These are phyloP conservation scores for Calcarius lapponicus DNA, from an alignment of 2,797 vertebrate species.

Conservation along the genomic window DNA sequence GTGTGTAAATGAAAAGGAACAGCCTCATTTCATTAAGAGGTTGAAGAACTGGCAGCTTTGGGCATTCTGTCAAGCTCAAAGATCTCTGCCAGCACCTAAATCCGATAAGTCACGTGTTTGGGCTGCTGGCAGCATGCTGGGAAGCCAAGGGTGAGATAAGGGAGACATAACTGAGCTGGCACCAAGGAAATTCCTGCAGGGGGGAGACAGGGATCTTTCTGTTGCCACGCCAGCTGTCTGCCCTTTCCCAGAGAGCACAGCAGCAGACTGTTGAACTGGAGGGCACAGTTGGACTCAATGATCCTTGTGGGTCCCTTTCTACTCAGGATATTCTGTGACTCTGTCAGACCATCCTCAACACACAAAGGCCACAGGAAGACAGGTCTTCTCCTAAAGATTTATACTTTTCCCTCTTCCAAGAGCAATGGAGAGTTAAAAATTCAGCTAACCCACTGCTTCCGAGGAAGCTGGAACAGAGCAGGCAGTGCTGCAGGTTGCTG, in stretches of 20 bases:
- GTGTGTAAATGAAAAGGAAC: background rate
- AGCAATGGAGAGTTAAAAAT: background rate
- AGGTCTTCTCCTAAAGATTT: background rate
- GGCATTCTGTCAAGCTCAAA: background rate
- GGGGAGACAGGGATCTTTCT: background rate
- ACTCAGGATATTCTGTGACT: background rate
- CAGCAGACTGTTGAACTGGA: background rate
- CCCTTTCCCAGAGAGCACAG: background rate
- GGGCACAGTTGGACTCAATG: background rate
- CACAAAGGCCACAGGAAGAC: background rate
- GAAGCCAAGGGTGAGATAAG: background rate
- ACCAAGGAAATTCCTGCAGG: background rate
- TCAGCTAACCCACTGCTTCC: background rate
- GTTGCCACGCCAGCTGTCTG: background rate
- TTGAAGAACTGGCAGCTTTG: background rate
- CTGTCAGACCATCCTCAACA: background rate
- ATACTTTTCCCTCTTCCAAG: background rate
- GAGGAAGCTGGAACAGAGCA: background rate
- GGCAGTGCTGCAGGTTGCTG: background rate
- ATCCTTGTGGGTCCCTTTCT: background rate
- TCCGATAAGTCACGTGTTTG: accelerated
- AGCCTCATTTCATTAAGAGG: background rate
- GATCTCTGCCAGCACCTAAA: background rate
- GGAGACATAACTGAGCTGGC: background rate
- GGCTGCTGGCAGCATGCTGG: background rate